Percentiles rank a stretch among this genome's conserved stretches.
Conservation (phyloP, 2,113 vertebrate species). For the Vireo altiloquus region DNA sequence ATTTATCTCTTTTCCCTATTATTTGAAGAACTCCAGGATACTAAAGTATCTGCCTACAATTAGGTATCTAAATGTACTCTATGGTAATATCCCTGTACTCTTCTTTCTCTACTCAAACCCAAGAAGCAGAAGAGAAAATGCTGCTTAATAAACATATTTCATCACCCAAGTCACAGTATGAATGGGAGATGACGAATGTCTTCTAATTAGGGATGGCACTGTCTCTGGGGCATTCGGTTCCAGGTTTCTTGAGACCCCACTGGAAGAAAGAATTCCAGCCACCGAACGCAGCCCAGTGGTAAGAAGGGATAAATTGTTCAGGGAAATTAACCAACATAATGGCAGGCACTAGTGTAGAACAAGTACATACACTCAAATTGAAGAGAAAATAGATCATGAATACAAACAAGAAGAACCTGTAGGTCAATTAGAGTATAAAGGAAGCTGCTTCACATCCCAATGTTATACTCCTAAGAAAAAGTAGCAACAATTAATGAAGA, state of each 20-base stretch:
- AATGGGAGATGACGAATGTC: not conserved
- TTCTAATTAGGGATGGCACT: not conserved
- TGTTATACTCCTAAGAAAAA: not conserved
- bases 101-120: not conserved
- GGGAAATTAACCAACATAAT: not conserved
- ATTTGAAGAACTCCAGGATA: not conserved
- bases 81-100: not conserved
- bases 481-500: not conserved
- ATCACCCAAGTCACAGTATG: not conserved
- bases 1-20: not conserved
- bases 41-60: not conserved
- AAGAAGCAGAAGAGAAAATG: not conserved
- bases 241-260: not conserved
- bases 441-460: not conserved
- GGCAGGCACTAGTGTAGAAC: not conserved
- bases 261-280: not conserved
- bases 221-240: not conserved
- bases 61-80: not conserved
- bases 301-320: not conserved
- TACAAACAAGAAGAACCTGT: not conserved
- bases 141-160: not conserved
- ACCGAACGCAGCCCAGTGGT: not conserved
- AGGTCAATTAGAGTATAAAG: not conserved
- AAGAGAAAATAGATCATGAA: not conserved
- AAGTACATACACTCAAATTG: not conserved